Percentiles rank a stretch among this genome's conserved stretches.
Conservation (phyloP, 1,140 invertebrate species). For the Macrobrachium nipponense region DNA sequence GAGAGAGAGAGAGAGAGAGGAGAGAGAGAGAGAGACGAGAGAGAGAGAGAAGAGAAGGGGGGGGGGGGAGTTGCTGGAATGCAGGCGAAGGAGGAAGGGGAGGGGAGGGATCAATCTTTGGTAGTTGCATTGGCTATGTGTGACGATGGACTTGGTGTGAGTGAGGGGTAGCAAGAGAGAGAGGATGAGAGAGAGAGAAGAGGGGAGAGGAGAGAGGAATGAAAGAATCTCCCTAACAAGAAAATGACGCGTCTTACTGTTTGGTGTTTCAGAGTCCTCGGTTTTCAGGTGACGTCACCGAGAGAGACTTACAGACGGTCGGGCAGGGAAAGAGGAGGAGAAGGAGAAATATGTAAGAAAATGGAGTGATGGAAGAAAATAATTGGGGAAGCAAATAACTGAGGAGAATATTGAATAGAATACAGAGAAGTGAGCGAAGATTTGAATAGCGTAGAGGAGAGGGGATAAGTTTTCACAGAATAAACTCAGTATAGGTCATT, state of each 20-base stretch:
- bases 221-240: not conserved
- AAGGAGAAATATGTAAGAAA: no score
- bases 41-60: not conserved
- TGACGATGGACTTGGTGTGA: no score
- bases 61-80: not conserved
- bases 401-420: not conserved
- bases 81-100: not conserved
- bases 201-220: not conserved
- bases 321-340: not conserved
- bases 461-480: no score
- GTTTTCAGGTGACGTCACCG: no score
- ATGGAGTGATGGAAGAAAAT: not conserved
- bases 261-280: no score
- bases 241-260: not conserved
- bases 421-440: not conserved
- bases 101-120: no score
- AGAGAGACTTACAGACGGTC: no score
- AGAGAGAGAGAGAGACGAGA: slow-evolving; percentile 3
- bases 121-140: no score
- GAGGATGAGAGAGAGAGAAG: not conserved
- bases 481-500: not conserved
- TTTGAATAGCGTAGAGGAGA: not conserved
- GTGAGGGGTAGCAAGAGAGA: not conserved
- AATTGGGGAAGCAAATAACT: not conserved
- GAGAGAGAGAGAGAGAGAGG: slow-evolving; percentile 3